phyloP scores from a whole-genome alignment of 2,888 invertebrate genomes.

The Melangyna quadrimaculata region DNA sequence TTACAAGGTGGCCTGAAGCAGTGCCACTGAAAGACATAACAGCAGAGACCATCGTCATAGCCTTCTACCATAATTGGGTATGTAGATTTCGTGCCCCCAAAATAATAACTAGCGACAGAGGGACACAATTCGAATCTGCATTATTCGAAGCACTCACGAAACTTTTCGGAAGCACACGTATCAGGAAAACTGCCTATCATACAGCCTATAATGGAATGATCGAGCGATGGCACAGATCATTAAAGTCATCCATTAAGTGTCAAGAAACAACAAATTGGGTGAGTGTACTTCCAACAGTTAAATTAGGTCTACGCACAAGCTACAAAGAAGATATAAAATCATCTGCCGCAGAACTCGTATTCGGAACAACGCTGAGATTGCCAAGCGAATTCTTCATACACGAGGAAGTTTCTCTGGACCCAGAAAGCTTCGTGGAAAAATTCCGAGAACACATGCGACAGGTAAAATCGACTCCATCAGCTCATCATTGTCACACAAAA shows the following conservation, averaged over 20 bases:
- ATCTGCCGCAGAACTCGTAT: conserved; percentile 69
- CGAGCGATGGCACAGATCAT: no score
- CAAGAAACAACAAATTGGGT: background rate
- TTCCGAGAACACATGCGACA: conserved; percentile 30
- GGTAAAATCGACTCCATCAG: conserved; percentile 12
- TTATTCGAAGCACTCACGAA: background rate
- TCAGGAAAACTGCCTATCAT: conserved; percentile 10
- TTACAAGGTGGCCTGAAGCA: conserved; percentile 43
- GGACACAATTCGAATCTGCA: conserved; percentile 23
- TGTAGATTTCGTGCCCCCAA: conserved; percentile 2
- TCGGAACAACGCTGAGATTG: conserved; percentile 20
- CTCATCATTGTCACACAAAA: conserved; percentile 24
- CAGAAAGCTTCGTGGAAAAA: conserved; percentile 9
- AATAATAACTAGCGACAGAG: no score
- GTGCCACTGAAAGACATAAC: conserved; percentile 22
- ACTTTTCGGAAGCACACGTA: conserved; percentile 5
- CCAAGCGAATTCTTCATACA: conserved; percentile 23
- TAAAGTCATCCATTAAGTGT: no score
- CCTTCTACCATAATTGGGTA: conserved; percentile 1
- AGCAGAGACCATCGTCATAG: conserved; percentile 15
- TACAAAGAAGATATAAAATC: no score
- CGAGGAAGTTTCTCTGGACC: background rate
- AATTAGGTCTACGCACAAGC: conserved; percentile 76
- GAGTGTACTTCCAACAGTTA: conserved; percentile 3
- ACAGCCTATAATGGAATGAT: conserved; percentile 22